A percentile compares a stretch with the other conserved stretches of the same genome.
These are phyloP conservation scores for Parotocinclus haroldoi DNA, from an alignment of 2,797 vertebrate species.

Conservation along the genomic window DNA sequence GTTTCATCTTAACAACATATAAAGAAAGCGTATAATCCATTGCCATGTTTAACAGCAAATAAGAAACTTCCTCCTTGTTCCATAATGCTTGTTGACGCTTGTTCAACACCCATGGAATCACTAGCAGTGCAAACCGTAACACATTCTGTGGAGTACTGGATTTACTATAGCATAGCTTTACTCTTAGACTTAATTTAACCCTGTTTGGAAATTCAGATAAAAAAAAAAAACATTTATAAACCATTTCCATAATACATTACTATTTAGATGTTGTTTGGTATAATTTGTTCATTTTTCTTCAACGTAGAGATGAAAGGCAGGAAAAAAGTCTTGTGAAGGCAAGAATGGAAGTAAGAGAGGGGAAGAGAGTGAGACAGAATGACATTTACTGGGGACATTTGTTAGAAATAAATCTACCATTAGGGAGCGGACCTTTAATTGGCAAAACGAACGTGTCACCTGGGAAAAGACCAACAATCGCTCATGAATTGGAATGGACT, in stretches of 20 bases:
- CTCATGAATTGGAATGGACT: conserved; percentile 50
- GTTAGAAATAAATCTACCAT: too few species aligned
- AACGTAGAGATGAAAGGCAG: too few species aligned
- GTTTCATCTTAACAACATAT: conserved; percentile 58
- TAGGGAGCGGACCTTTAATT: too few species aligned
- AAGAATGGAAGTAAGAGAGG: too few species aligned
- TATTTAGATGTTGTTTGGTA: too few species aligned
- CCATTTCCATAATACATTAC: too few species aligned
- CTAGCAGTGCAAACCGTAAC: conserved; percentile 16
- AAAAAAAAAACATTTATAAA: too few species aligned
- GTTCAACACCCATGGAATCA: conserved; percentile 8
- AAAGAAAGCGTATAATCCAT: conserved; percentile 41
- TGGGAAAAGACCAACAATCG: background rate
- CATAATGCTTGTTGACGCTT: conserved; percentile 6
- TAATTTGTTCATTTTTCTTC: too few species aligned
- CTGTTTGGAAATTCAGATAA: background rate
- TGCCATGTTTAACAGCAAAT: conserved; percentile 37
- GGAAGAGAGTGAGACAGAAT: too few species aligned
- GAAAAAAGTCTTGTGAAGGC: too few species aligned
- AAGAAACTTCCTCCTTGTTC: conserved; percentile 10
- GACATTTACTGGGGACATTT: too few species aligned
- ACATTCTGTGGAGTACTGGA: background rate
- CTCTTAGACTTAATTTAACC: background rate
- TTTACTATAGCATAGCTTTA: conserved; percentile 17
- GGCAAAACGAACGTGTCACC: background rate